Conservation (phyloP, 2,113 vertebrate species). For the Larimichthys crocea region DNA sequence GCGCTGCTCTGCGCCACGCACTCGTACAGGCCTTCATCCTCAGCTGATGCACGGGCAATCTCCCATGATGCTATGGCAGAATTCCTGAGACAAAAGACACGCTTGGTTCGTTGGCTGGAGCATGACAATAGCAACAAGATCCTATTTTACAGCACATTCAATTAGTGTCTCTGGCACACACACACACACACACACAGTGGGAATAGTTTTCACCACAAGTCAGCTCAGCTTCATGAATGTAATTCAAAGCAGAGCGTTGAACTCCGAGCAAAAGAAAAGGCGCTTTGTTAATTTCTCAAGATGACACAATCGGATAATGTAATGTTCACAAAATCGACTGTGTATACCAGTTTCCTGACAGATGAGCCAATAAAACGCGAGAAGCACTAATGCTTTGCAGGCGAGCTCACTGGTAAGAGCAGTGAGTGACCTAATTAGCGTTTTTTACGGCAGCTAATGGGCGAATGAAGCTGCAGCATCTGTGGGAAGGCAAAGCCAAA, state of each 20-base stretch:
- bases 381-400: conserved; percentile 64
- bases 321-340: conserved; percentile 55
- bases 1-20: conserved; percentile 87
- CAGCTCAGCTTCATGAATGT: conserved; percentile 47
- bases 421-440: conserved; percentile 53
- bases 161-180: conserved; percentile 24
- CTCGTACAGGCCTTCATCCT: conserved; percentile 89
- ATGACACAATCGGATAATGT: conserved; percentile 65
- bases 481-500: conserved; percentile 23
- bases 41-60: conserved; percentile 83
- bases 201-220: conserved; percentile 50
- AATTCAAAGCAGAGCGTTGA: conserved; percentile 67
- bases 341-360: conserved; percentile 56
- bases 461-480: conserved; percentile 24
- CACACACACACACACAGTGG: background rate
- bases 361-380: conserved; percentile 63
- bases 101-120: conserved; percentile 25
- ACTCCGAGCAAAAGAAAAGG: conserved; percentile 30
- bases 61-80: conserved; percentile 89
- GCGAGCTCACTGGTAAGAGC: conserved; percentile 19
- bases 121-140: conserved; percentile 23
- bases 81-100: conserved; percentile 76
- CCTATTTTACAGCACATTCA: conserved; percentile 40
- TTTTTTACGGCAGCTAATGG: conserved; percentile 51
- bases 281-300: conserved; percentile 54